These are phyloP conservation scores for Sialis fuliginosa DNA, from an alignment of 2,888 invertebrate genomes.

Conservation along the genomic window DNA sequence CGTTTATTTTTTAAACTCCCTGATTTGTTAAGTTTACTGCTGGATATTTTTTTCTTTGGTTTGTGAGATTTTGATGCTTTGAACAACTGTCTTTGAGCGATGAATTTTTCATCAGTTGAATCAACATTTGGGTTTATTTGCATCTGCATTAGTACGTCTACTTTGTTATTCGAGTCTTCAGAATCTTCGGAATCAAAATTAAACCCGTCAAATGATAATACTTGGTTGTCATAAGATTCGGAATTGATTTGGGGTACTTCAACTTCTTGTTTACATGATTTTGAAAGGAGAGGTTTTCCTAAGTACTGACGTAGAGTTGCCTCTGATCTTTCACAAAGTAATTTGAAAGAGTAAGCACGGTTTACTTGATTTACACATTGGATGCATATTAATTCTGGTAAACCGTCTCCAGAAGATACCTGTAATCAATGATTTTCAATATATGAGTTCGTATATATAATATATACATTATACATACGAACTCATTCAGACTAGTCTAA, in stretches of 20 bases:
- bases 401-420: constrained; percentile 27
- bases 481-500: too few relatives aligned
- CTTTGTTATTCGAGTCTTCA: constrained; percentile 20
- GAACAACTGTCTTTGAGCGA: constrained; percentile 24
- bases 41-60: constrained; percentile 19
- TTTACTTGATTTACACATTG: constrained; percentile 29
- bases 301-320: constrained; percentile 24
- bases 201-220: constrained; percentile 19
- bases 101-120: constrained; percentile 21
- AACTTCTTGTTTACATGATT: constrained; percentile 15
- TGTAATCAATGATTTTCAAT: constrained; percentile 12
- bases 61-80: constrained; percentile 22
- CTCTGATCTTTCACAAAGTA: constrained; percentile 28
- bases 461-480: too few relatives aligned
- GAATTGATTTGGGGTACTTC: constrained; percentile 12
- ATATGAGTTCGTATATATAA: too few relatives aligned
- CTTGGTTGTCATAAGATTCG: constrained; percentile 14
- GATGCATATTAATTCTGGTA: constrained; percentile 26
- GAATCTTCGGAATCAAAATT: constrained; percentile 20
- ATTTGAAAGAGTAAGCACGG: constrained; percentile 27
- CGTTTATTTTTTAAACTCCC: constrained; percentile 19
- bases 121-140: constrained; percentile 7
- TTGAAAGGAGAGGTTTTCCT: constrained; percentile 19
- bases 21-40: constrained; percentile 9
- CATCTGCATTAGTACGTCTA: constrained; percentile 10